A percentile compares a stretch with the other conserved stretches of the same genome.
Evolutionary conservation across 2,797 vertebrate species (phyloP).

Genomic region (Taenioides sp.): DNA sequence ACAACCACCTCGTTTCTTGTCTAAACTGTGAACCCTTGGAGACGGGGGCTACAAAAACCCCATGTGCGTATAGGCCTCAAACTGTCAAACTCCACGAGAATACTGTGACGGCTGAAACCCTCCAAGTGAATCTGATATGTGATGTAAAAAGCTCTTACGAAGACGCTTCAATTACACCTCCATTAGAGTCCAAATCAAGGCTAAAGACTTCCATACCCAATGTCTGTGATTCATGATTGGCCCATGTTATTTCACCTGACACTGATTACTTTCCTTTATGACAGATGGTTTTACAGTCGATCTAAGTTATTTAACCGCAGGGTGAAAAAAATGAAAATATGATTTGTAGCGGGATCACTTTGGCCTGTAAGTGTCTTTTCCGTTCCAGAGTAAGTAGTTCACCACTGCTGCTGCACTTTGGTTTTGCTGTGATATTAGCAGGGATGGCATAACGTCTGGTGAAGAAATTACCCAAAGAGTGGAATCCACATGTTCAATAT

Average conservation of each 20-base stretch:
- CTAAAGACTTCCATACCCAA: conserved; percentile 47
- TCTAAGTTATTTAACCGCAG: conserved; percentile 32
- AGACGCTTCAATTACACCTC: conserved; percentile 11
- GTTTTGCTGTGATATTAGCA: conserved; percentile 29
- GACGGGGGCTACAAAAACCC: conserved; percentile 11
- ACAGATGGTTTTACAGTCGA: conserved; percentile 42
- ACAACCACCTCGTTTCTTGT: conserved; percentile 11
- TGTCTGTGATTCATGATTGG: conserved; percentile 44
- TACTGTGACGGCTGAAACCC: conserved; percentile 19
- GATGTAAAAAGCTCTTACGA: conserved; percentile 6
- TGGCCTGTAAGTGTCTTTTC: conserved; percentile 27
- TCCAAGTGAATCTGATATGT: conserved; percentile 9
- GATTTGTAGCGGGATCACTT: conserved; percentile 51
- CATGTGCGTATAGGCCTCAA: not conserved
- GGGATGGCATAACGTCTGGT: conserved; percentile 26
- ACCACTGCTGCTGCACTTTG: conserved; percentile 30
- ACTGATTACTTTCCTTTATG: conserved; percentile 53
- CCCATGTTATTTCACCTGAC: conserved; percentile 60
- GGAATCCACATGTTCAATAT: conserved; percentile 10
- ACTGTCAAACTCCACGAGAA: conserved; percentile 3
- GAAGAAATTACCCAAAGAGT: not conserved
- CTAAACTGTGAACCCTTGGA: conserved; percentile 11
- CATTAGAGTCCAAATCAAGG: conserved; percentile 18
- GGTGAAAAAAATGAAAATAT: conserved; percentile 46
- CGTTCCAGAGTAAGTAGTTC: conserved; percentile 30